These are phyloP conservation scores for Pygmarrhopalites habei DNA, from an alignment of 1,140 invertebrate genomes.

Conservation along the genomic window DNA sequence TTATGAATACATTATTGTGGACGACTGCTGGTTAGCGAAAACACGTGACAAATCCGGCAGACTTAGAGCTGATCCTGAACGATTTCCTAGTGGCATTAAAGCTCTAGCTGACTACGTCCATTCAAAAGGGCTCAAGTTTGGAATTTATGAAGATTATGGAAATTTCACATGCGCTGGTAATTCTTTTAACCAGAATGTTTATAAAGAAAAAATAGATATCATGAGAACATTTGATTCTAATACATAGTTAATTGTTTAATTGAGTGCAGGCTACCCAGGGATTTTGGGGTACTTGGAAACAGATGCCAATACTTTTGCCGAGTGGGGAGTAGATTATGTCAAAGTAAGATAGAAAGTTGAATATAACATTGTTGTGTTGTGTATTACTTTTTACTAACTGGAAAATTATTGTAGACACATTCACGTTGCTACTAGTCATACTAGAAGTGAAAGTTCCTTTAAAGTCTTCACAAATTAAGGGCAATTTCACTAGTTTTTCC, in stretches of 20 bases:
- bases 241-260: too few relatives aligned
- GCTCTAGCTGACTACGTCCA: slow-evolving; percentile 88
- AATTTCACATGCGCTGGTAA: slow-evolving; percentile 87
- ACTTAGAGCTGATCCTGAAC: slow-evolving; percentile 72
- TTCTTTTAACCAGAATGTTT: too few relatives aligned
- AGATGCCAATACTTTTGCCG: slow-evolving; percentile 87
- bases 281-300: slow-evolving; percentile 73
- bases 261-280: slow-evolving; percentile 94
- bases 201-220: too few relatives aligned
- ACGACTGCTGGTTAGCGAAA: slow-evolving; percentile 90
- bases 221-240: too few relatives aligned
- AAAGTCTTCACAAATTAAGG: too few relatives aligned
- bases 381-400: too few relatives aligned
- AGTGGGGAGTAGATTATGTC: slow-evolving; percentile 94
- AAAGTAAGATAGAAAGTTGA: too few relatives aligned
- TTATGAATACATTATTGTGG: slow-evolving; percentile 89
- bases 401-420: too few relatives aligned
- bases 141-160: slow-evolving; percentile 95
- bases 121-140: slow-evolving; percentile 86
- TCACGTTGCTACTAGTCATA: too few relatives aligned
- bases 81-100: slow-evolving; percentile 90
- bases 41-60: slow-evolving; percentile 64
- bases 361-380: too few relatives aligned
- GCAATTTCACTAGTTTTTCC: too few relatives aligned
- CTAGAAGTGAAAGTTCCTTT: too few relatives aligned